Evolutionary conservation across 92 coral and sea anemone genomes (phyloP), one percentile per base, ranked within the genome.

Genomic region (Epizoanthus stellaris): DNA sequence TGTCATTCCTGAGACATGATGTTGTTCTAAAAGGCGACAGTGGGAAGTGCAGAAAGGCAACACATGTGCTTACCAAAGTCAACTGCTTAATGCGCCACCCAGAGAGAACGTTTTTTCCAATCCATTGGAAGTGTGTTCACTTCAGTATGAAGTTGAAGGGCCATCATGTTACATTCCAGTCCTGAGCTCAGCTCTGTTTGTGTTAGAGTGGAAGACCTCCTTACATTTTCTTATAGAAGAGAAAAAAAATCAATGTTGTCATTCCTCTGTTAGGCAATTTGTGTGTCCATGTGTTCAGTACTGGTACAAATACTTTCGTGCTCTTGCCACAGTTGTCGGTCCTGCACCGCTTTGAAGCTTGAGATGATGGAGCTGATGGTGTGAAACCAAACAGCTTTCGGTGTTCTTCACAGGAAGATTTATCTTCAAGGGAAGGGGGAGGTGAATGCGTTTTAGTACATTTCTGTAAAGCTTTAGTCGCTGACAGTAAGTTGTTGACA

Each of bases 41-140:
- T 45, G 62, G 76, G 14, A 88, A 84, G 70, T 38, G 58, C 40
- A 15, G 23, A 65, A 77, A 82, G 53, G 38, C 85, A 13, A 85
- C 88, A 19, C 87, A 69, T 89, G 65, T 85, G 13, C 85, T 89
- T 16, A 88, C 89, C 38, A 66, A 77, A 34, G 92, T 89, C 34
- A 85, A 77, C 11, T 89, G 92, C 88, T 85, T 65, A 65, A 76
- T 60, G 70, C 66, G 30, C 19, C 85, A 88, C 19, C 85, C 88
- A 0, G 73, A 80, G 73, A 77, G 16, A 71, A 39, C 67, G 73
- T 69, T 85, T 85, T 76, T 52, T 81, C 88, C 0, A 73, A 67
- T 8, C 89, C 92, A 6, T 59, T 79, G 49, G 80, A 85, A 45
- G 82, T 89, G 19, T 89, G 92, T 89, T 67, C 68, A 60, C 47